phyloP scores from a whole-genome alignment of 2,113 vertebrate species.

The Propithecus coquereli region DNA sequence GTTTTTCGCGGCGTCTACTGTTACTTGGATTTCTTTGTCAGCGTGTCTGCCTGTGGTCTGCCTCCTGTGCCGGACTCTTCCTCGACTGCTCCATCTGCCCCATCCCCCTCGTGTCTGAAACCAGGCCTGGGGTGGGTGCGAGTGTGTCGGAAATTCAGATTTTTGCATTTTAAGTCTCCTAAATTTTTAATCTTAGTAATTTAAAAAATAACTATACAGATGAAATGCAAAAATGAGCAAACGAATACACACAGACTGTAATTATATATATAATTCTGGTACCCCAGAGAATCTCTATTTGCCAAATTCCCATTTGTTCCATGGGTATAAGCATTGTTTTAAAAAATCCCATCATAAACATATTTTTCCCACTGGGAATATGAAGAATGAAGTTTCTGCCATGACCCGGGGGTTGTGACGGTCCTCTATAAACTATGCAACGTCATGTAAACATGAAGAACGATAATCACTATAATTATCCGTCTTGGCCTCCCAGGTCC shows the following conservation, averaged over 20 bases:
- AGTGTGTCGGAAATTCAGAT: not conserved
- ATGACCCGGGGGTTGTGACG: rapidly evolving
- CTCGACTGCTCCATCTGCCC: not conserved
- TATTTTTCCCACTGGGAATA: not conserved
- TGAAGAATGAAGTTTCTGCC: not conserved
- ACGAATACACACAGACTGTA: not conserved
- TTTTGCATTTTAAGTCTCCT: not conserved
- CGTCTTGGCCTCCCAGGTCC: not conserved
- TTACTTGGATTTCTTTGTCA: not conserved
- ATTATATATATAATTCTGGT: not conserved
- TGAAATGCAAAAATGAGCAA: not conserved
- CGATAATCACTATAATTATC: not conserved
- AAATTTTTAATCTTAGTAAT: not conserved
- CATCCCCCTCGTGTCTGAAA: not conserved
- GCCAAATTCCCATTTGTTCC: not conserved
- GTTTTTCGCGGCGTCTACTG: not conserved
- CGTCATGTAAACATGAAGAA: no score
- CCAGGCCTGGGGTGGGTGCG: rapidly evolving
- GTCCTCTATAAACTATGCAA: rapidly evolving
- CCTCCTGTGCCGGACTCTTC: not conserved
- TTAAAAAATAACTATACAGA: not conserved
- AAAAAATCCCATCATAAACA: not conserved
- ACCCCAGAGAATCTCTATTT: not conserved
- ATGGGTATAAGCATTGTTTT: not conserved
- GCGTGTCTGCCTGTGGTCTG: not conserved